Base-by-base conservation (phyloP, 2,888 invertebrate genomes). In the Ectropis crepuscularia region DNA sequence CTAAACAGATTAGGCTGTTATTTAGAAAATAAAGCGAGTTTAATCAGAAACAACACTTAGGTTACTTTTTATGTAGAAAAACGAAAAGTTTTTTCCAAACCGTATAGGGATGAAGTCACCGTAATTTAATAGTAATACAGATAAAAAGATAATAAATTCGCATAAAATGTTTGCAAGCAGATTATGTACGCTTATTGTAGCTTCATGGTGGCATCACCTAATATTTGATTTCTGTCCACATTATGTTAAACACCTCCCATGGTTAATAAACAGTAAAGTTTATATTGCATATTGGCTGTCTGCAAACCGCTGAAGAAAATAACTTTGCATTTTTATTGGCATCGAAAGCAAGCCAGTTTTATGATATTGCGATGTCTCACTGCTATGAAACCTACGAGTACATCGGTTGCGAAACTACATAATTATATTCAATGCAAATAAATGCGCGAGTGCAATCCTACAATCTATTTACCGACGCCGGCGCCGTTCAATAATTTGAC, bases 401-500 rank as follows among this genome's bases (percentile, higher is more conserved):
- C 63, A 61, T 51, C 11, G 53, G 60, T 60, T 16, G 54, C 59
- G 60, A 62, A 53, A 57, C 16, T 28, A 53, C 61, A 68, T 69
- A 53, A 57, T 4, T 28, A 53, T 62, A 68, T 69, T 69, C 64
- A 67, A 62, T 63, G 65, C 67, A 64, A 68, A 68, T 64, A 57
- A 69, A 70, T 70, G 63, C 57, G 28, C 66, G 57, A 66, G 61
- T 66, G 65, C 59, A 54, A 60, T 55, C 48, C 63, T 39, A 57
- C 63, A 69, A 65, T 72, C 59, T 57, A 68, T 70, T 65, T 57
- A 48, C 51, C 46, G 51, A 42, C 43, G 55, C 55, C 46, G 51
- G 47, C 57, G 53, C 53, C 45, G 36, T 38, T n/a, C 11, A 43
- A 63, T 58, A 49, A 63, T 60, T 64, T 60, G 53, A 60, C 57